Evolutionary conservation across 2,888 invertebrate genomes (phyloP), one percentile per base, ranked within the genome.

Genomic region (Mayetiola destructor): DNA sequence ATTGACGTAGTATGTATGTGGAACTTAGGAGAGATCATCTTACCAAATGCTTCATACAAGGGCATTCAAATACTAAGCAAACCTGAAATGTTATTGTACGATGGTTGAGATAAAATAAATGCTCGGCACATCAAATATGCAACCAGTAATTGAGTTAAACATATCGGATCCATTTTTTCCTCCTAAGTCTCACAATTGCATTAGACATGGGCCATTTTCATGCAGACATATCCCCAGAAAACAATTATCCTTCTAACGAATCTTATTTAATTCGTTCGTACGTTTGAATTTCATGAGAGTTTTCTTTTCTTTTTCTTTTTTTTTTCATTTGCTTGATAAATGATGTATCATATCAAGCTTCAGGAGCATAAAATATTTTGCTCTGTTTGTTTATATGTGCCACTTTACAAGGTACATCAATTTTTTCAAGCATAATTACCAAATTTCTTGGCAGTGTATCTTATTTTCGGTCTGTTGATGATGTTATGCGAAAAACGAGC

Each of bases 81-180:
- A 27, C 48, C 29, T 23, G 23, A 27, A 48, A 48, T 48, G 48
- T 48, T 27, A 48, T 27, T 27, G 27, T 48, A 48, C 27, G 14
- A 27, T 16, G 48, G 48, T 48, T 9, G 48, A 48, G 48, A 27
- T 48, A 27, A 48, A 48, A 48, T 27, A 48, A 48, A 48, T 27
- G 27, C 48, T 20, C 48, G 27, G 23, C 27, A 48, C 48, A 48
- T 48, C 48, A 48, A 48, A 48, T 48, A 48, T 48, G 48, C 48
- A 48, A 27, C 48, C 2, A 27, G 48, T 48, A 48, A 48, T 48
- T 48, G 48, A 14, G 48, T 48, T 27, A 48, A 48, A 27, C 48
- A 48, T 16, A 48, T 9, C n/a, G 48, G 48, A 48, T 16, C 23
- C 27, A 16, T 23, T 48, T 48, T 48, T 48, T 48, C 27, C 27